phyloP scores from a whole-genome alignment of 2,797 vertebrate species.

The Liparis tanakae region DNA sequence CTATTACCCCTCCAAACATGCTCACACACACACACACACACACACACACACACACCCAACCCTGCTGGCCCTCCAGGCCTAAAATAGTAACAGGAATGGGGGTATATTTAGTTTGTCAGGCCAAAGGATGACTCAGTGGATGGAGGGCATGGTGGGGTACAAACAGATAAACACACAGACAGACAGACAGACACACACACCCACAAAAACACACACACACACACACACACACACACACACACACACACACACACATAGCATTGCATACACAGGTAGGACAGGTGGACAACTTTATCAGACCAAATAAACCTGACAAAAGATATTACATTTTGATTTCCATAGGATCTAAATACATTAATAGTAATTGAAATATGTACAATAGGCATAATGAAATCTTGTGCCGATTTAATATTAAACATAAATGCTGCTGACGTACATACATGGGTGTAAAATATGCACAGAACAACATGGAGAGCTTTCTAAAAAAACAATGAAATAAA shows the following conservation, averaged over 20 bases:
- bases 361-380: not conserved
- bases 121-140: conserved; percentile 68
- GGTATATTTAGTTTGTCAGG: conserved; percentile 78
- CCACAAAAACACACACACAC: not conserved
- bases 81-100: conserved; percentile 78
- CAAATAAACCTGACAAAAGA: too few relatives aligned
- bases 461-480: not conserved
- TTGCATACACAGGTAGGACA: not conserved
- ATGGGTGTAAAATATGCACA: not conserved
- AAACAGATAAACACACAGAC: conserved; percentile 35
- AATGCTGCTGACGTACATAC: not conserved
- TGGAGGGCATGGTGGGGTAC: conserved; percentile 40
- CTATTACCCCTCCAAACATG: conserved; percentile 36
- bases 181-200: not conserved
- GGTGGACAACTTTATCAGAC: too few relatives aligned
- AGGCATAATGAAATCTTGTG: not conserved
- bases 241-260: not conserved
- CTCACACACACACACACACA: conserved; percentile 44
- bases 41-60: conserved; percentile 40
- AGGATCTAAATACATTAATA: too few relatives aligned
- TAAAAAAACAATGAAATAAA: not conserved
- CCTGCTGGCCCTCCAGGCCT: conserved; percentile 39
- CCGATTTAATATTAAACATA: not conserved
- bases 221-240: not conserved
- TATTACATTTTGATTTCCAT: too few relatives aligned